Conservation (phyloP, 2,797 vertebrate species). For the Balearica regulorum region DNA sequence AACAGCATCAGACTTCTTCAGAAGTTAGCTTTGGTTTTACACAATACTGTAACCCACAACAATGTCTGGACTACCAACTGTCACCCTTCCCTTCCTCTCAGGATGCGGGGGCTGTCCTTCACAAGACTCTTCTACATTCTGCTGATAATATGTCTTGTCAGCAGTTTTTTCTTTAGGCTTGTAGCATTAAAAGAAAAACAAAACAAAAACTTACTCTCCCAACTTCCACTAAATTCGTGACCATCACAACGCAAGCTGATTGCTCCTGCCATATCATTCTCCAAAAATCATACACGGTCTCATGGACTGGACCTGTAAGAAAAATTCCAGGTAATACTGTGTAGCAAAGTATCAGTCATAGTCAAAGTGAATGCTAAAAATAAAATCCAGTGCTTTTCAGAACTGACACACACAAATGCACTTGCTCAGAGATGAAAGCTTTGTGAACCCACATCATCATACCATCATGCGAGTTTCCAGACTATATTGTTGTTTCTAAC, state of each 20-base stretch:
- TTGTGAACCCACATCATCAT: neutral
- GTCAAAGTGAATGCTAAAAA: neutral
- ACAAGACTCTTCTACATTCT: neutral
- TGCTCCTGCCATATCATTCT: constrained; percentile 99
- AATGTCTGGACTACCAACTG: neutral
- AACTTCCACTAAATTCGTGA: constrained; percentile 98
- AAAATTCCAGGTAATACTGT: neutral
- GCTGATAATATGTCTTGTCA: neutral
- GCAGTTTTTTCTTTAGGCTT: neutral
- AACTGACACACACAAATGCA: neutral
- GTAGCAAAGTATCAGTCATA: neutral
- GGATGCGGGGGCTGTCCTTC: neutral
- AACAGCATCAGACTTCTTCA: neutral
- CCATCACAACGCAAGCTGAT: constrained; percentile 97
- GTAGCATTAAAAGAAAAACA: neutral
- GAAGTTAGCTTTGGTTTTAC: neutral
- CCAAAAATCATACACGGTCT: constrained; percentile 99
- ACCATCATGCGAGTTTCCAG: neutral
- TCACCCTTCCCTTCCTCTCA: neutral
- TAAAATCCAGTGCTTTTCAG: neutral
- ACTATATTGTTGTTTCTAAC: neutral
- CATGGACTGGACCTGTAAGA: constrained; percentile 91
- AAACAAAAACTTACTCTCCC: constrained; percentile 86
- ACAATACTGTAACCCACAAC: neutral
- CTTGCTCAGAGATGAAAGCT: constrained; percentile 3